A percentile compares a stretch with the other conserved stretches of the same genome.
Evolutionary conservation across 2,113 vertebrate genomes (phyloP).

Genomic region (Salminus brasiliensis): DNA sequence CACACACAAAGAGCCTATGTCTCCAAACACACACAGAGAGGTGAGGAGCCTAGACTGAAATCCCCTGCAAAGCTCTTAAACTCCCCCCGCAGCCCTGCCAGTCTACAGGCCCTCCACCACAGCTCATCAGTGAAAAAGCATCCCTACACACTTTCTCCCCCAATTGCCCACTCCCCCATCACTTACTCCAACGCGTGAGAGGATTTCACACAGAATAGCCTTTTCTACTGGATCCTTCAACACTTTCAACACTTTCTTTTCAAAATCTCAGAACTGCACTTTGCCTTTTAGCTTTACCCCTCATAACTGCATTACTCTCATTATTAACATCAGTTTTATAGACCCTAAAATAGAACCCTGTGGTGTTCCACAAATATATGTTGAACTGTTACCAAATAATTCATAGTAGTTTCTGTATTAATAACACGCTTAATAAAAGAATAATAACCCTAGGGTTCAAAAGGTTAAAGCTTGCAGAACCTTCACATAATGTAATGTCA

Average conservation of each 20-base stretch:
- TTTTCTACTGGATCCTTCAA: slow-evolving; percentile 11
- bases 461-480: too few species aligned
- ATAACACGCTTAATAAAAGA: too few species aligned
- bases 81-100: slow-evolving; percentile 13
- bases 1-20: background rate
- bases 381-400: too few species aligned
- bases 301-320: too few species aligned
- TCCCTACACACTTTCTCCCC: background rate
- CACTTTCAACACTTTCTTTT: background rate
- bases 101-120: slow-evolving; percentile 1
- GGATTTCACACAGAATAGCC: slow-evolving; percentile 33
- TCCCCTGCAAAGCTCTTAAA: slow-evolving; percentile 37
- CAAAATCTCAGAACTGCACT: too few species aligned
- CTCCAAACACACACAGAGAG: slow-evolving; percentile 3
- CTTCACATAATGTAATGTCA: too few species aligned
- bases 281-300: too few species aligned
- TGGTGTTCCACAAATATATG: too few species aligned
- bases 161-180: background rate
- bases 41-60: slow-evolving; percentile 6
- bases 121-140: slow-evolving; percentile 4
- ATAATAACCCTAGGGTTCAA: too few species aligned
- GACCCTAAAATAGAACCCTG: too few species aligned
- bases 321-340: too few species aligned
- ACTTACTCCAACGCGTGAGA: slow-evolving; percentile 30
- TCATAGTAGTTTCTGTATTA: too few species aligned